Evolutionary conservation across 2,888 invertebrate species (phyloP).

Genomic region (Agrochola lota): DNA sequence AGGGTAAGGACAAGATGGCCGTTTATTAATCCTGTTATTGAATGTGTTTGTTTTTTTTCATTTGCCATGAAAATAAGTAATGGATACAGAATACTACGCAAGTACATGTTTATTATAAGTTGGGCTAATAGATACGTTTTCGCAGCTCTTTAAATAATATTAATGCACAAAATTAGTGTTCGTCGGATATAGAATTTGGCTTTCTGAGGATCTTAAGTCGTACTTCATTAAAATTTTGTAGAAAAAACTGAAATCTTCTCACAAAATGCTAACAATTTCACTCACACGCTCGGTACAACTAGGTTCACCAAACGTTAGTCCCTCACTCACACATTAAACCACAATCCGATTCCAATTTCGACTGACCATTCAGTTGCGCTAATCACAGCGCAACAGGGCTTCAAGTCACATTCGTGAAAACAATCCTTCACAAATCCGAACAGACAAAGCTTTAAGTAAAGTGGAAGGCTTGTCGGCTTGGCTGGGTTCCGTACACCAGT

Average conservation of each 20-base stretch:
- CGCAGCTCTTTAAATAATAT: too few relatives aligned
- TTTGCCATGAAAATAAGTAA: background rate
- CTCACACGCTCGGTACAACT: background rate
- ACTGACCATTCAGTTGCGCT: constrained; percentile 41
- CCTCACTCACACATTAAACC: background rate
- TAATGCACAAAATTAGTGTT: background rate
- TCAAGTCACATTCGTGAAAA: constrained; percentile 55
- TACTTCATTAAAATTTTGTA: too few relatives aligned
- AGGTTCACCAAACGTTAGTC: background rate
- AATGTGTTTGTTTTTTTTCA: background rate
- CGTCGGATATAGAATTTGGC: background rate
- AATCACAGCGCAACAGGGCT: constrained; percentile 50
- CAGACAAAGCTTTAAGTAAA: constrained; percentile 67
- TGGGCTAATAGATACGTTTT: background rate
- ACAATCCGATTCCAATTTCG: constrained; percentile 41
- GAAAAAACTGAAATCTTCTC: background rate
- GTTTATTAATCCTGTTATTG: constrained; percentile 11
- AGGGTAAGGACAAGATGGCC: constrained; percentile 18
- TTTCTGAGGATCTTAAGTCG: too few relatives aligned
- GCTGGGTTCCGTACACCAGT: constrained; percentile 59
- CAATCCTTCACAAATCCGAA: constrained; percentile 58
- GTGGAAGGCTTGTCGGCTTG: constrained; percentile 57
- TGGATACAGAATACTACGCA: too few relatives aligned
- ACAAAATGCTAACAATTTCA: background rate
- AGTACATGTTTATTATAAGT: background rate